Base-by-base conservation (phyloP, 1,140 invertebrate genomes). In the Rhizoglyphus robini region DNA sequence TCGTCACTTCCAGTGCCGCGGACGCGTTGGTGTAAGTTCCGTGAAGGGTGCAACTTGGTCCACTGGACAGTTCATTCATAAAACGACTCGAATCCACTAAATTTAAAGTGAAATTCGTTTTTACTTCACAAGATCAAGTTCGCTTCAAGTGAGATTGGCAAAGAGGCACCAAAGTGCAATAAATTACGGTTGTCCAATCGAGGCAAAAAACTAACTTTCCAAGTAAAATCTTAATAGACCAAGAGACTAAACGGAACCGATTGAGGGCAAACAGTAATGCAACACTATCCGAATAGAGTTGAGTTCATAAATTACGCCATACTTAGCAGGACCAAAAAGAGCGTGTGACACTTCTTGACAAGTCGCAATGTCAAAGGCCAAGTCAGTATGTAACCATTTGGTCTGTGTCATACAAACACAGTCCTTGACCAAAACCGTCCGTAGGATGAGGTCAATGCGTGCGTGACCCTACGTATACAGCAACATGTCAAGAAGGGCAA, bases 21-120 rank as follows among this genome's bases (percentile, higher is more conserved):
- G 8, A 18, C 36, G 36, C 36, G 36, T 11, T 41, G 36, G 18
- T 41, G 36, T 18, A 41, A 41, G 36, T 41, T 41, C 18, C 36
- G 8, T 8, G 8, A 11, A 18, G 18, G 8, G 36, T 41, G 8
- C 8, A 41, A 41, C 8, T 41, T 41, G 36, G 18, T 41, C 36
- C n/a, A n/a, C n/a, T n/a, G n/a, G n/a, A n/a, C 41, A 46, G 15
- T 46, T 46, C 51, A 54, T 54, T 54, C 51, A 54, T 54, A 54
- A 54, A 54, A 54, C 51, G 51, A 54, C 5, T 54, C 51, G 23
- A 54, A 54, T 54, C 8, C 8, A 8, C 51, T 54, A 54, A 54
- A 54, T 54, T 54, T 54, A 54, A 54, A 54, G 51, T 54, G 51
- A 54, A 54, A 54, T 46, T 46, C 41, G 15, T 41, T 41, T 41